A percentile compares a stretch with the other conserved stretches of the same genome.
These are phyloP conservation scores for Flabesymbios commensalis DNA, from an alignment of 2,888 invertebrate genomes.

Conservation along the genomic window DNA sequence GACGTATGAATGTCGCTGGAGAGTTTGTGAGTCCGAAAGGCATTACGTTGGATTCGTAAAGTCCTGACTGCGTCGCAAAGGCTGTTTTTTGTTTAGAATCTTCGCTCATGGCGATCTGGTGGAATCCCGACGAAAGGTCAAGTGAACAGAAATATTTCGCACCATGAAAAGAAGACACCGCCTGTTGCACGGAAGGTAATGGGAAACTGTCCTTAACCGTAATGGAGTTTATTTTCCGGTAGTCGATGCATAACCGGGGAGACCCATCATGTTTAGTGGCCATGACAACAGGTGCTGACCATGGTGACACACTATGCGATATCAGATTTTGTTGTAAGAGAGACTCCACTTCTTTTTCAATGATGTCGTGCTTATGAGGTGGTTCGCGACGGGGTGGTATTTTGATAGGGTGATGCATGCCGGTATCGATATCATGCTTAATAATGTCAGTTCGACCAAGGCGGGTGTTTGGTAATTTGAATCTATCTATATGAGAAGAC, in stretches of 20 bases:
- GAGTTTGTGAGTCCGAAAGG: conserved; percentile 10
- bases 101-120: conserved; percentile 32
- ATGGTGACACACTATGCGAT: conserved; percentile 11
- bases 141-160: conserved; percentile 30
- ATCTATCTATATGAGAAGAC: not conserved
- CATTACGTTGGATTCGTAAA: conserved; percentile 8
- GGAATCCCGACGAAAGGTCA: conserved; percentile 35
- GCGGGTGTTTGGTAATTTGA: not conserved
- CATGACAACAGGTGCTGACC: conserved; percentile 16
- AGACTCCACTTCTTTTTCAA: not conserved
- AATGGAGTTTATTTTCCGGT: conserved; percentile 21
- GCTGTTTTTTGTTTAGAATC: conserved; percentile 15
- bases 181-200: conserved; percentile 21
- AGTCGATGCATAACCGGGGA: conserved; percentile 29
- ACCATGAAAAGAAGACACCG: conserved; percentile 32
- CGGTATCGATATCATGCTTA: not conserved
- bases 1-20: conserved; percentile 15
- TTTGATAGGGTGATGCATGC: not conserved
- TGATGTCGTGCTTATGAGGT: not conserved
- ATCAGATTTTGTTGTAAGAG: conserved; percentile 8
- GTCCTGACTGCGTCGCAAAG: conserved; percentile 6
- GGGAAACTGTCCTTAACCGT: conserved; percentile 31
- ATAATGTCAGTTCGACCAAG: not conserved
- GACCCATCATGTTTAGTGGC: conserved; percentile 25
- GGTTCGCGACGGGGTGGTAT: not conserved